Percentiles rank a stretch among this genome's conserved stretches.
Conservation (phyloP, 2,888 invertebrate genomes). For the Xylophagus ater region DNA sequence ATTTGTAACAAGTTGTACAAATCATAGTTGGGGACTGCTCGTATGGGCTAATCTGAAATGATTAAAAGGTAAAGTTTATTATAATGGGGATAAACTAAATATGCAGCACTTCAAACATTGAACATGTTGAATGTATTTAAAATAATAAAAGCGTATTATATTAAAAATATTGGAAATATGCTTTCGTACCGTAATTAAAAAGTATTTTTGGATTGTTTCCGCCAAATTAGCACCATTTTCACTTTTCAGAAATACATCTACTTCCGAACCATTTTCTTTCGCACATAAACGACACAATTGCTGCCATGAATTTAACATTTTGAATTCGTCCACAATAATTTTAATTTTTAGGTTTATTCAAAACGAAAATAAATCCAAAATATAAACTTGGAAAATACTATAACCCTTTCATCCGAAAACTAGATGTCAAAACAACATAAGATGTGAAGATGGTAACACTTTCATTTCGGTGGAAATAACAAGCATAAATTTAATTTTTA, state of each 20-base stretch:
- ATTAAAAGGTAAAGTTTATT: no score
- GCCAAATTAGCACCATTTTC: constrained; percentile 12
- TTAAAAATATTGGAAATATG: neutral
- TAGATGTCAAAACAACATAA: no score
- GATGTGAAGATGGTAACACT: no score
- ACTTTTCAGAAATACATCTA: constrained; percentile 14
- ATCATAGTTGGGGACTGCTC: constrained; percentile 1
- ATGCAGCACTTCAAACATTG: no score
- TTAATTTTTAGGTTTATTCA: no score
- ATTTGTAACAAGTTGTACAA: constrained; percentile 7
- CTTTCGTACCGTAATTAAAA: constrained; percentile 11
- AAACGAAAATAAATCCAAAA: no score
- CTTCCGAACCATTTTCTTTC: constrained; percentile 10
- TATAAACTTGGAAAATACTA: no score
- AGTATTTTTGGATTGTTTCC: constrained; percentile 13
- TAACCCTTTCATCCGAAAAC: no score
- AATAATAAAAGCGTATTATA: neutral
- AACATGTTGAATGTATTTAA: no score
- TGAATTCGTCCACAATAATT: no score
- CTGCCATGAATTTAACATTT: constrained; percentile 16
- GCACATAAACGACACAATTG: constrained; percentile 19
- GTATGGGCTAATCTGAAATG: constrained; percentile 11
- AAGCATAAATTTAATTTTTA: no score
- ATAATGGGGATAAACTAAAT: neutral
- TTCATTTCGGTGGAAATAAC: no score